A percentile compares a stretch with the other conserved stretches of the same genome.
These are phyloP conservation scores for Troides aeacus DNA, from an alignment of 2,888 invertebrate genomes.

Conservation along the genomic window DNA sequence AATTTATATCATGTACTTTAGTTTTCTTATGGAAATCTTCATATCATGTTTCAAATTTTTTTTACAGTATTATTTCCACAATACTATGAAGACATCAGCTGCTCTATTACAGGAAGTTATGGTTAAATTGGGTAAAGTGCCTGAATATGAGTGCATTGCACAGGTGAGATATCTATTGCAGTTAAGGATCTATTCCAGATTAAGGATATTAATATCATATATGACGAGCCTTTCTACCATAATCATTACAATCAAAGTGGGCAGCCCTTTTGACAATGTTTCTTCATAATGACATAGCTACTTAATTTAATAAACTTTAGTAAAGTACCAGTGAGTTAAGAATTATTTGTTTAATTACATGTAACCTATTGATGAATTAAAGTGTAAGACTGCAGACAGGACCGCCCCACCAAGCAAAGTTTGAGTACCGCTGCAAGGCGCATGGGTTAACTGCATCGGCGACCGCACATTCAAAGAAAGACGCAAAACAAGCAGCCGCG, in stretches of 20 bases:
- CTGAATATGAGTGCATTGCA: constrained; percentile 75
- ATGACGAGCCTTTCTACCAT: no score
- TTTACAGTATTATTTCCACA: background rate
- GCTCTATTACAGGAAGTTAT: constrained; percentile 84
- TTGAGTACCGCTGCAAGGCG: constrained; percentile 72
- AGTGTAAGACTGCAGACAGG: constrained; percentile 47
- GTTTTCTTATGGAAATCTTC: no score
- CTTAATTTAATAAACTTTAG: no score
- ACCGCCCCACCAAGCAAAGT: constrained; percentile 59
- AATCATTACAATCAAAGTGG: no score
- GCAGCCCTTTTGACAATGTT: no score
- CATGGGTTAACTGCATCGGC: constrained; percentile 54
- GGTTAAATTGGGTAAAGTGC: constrained; percentile 70
- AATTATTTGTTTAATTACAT: constrained; percentile 1
- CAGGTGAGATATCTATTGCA: constrained; percentile 46
- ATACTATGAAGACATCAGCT: constrained; percentile 80
- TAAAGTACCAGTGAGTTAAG: no score
- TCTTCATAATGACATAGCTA: no score
- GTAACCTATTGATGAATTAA: background rate
- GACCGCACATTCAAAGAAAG: constrained; percentile 76
- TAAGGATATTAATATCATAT: no score
- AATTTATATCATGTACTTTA: no score
- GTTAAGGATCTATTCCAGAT: no score
- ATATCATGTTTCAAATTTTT: no score
- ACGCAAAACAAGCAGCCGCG: constrained; percentile 82